Percentiles rank a stretch among this genome's conserved stretches.
Evolutionary conservation across 2,888 invertebrate species (phyloP).

Genomic region (Disparrhopalites patrizii): DNA sequence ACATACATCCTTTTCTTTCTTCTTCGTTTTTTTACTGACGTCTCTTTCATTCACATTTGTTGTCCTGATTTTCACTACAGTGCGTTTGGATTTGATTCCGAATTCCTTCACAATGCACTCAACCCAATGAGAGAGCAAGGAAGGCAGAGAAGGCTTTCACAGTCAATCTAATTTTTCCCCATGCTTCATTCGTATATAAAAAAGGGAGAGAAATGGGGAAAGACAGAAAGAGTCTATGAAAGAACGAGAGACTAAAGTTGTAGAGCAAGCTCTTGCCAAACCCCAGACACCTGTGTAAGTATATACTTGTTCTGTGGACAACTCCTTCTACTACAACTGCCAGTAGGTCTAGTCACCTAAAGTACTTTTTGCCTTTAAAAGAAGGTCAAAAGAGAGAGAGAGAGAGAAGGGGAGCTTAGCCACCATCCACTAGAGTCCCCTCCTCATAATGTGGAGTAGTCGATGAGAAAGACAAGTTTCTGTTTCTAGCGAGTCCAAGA

Average conservation of each 20-base stretch:
- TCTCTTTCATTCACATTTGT: constrained; percentile 17
- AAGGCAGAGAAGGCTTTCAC: neutral
- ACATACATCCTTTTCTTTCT: constrained; percentile 8
- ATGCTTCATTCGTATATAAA: neutral
- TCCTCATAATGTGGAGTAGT: too few relatives aligned
- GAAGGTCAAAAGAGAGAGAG: neutral
- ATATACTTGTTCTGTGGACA: too few relatives aligned
- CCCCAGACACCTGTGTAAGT: too few relatives aligned
- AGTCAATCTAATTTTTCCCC: neutral
- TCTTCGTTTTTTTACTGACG: neutral
- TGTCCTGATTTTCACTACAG: neutral
- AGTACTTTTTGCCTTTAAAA: too few relatives aligned
- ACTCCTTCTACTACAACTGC: too few relatives aligned
- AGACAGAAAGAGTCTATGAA: neutral
- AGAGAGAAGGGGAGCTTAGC: neutral
- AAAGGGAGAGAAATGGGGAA: neutral
- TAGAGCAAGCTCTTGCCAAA: too few relatives aligned
- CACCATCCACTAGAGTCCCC: too few relatives aligned
- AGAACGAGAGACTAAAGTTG: too few relatives aligned
- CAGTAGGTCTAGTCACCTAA: too few relatives aligned
- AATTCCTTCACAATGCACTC: constrained; percentile 8
- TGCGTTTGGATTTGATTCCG: constrained; percentile 16
- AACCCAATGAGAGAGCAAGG: too few relatives aligned
- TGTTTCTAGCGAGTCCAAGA: too few relatives aligned
- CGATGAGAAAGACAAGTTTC: too few relatives aligned